Percentiles rank a stretch among this genome's conserved stretches.
Evolutionary conservation across 2,113 vertebrate species (phyloP).

Genomic region (Mirounga angustirostris): DNA sequence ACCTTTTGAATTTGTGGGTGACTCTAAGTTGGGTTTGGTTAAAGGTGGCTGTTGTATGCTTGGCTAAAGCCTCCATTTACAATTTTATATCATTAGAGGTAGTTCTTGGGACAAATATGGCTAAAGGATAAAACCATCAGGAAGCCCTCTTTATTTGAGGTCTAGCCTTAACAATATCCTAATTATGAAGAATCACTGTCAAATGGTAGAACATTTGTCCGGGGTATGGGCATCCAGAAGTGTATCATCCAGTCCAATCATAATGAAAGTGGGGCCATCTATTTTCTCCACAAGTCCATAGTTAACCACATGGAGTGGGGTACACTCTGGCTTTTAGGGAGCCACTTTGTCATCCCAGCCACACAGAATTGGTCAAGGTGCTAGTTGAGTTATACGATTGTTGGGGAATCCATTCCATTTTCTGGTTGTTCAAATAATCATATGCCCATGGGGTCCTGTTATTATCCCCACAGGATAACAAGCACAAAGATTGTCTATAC

Average conservation of each 20-base stretch:
- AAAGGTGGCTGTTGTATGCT: neutral
- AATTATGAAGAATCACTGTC: neutral
- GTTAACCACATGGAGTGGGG: neutral
- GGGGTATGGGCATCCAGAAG: neutral
- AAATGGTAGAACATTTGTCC: neutral
- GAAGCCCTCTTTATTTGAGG: neutral
- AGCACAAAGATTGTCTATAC: neutral
- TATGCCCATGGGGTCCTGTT: neutral
- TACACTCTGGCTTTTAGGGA: neutral
- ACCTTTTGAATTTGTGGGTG: neutral
- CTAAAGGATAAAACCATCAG: neutral
- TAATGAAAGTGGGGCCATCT: neutral
- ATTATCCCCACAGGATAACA: neutral
- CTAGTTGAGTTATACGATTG: neutral
- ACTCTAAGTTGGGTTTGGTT: neutral
- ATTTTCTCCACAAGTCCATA: neutral
- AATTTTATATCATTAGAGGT: neutral
- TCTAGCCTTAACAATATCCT: neutral
- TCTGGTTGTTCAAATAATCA: neutral
- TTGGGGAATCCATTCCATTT: neutral
- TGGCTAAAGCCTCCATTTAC: neutral
- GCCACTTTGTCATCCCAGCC: neutral
- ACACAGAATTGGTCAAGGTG: neutral
- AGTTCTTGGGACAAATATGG: neutral
- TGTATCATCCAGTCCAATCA: neutral